phyloP scores from a whole-genome alignment of 2,113 vertebrate species.

The Aegithalos caudatus region DNA sequence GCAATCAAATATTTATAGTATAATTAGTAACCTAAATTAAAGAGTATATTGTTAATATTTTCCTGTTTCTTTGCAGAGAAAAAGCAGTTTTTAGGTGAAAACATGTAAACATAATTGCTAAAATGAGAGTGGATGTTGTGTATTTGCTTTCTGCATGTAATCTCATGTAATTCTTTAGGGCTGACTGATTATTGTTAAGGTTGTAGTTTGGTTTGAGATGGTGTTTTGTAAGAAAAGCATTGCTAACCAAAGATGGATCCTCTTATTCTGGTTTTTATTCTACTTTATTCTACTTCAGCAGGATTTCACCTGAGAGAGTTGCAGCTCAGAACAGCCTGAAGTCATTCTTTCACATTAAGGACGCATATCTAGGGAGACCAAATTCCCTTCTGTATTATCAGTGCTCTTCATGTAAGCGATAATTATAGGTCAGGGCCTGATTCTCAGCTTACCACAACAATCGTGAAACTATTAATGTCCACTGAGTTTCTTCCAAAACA shows the following conservation, averaged over 20 bases:
- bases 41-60: background rate
- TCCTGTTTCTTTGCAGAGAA: background rate
- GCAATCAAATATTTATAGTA: background rate
- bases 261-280: slow-evolving; percentile 11
- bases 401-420: slow-evolving; percentile 10
- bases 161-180: background rate
- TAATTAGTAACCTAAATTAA: background rate
- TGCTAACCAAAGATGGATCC: slow-evolving; percentile 34
- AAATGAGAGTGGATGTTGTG: background rate
- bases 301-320: slow-evolving; percentile 59
- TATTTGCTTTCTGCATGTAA: background rate
- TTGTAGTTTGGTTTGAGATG: background rate
- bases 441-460: slow-evolving; percentile 20
- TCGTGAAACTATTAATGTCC: background rate
- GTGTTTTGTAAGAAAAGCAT: slow-evolving; percentile 1
- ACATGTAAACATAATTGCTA: background rate
- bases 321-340: slow-evolving; percentile 52
- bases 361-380: slow-evolving; percentile 26
- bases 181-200: background rate
- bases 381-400: slow-evolving; percentile 49
- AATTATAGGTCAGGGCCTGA: slow-evolving; percentile 58
- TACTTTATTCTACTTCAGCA: slow-evolving; percentile 21
- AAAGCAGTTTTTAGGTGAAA: background rate
- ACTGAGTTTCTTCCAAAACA: background rate
- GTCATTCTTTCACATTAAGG: slow-evolving; percentile 47